phyloP scores from a whole-genome alignment of 2,797 vertebrate species.

The Neoniphon sammara region DNA sequence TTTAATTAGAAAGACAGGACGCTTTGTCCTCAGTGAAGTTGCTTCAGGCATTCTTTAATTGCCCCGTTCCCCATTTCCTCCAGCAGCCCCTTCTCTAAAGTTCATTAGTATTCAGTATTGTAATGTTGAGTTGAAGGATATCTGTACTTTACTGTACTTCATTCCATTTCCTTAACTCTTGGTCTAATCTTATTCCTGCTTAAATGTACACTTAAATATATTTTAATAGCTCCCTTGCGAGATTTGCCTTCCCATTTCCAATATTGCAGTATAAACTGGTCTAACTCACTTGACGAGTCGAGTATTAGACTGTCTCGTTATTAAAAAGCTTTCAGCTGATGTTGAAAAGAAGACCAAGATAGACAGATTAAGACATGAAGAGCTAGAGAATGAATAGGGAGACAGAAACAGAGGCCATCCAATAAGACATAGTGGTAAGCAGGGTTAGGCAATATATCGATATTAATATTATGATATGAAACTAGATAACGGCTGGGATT shows the following conservation, averaged over 20 bases:
- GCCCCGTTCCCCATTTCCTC: slow-evolving; percentile 78
- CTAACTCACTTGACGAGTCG: slow-evolving; percentile 40
- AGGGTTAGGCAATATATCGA: no score
- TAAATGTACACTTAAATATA: slow-evolving; percentile 37
- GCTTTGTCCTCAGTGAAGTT: slow-evolving; percentile 86
- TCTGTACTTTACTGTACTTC: slow-evolving; percentile 56
- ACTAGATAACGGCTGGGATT: no score
- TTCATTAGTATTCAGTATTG: slow-evolving; percentile 83
- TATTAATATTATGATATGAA: no score
- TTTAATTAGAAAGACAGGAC: slow-evolving; percentile 86
- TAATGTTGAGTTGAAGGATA: slow-evolving; percentile 72
- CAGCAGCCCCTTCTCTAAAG: slow-evolving; percentile 64
- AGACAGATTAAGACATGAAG: slow-evolving; percentile 23
- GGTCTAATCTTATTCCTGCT: slow-evolving; percentile 19
- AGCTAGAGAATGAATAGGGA: slow-evolving; percentile 26
- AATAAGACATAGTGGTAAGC: slow-evolving; percentile 50
- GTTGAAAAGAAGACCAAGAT: slow-evolving; percentile 35
- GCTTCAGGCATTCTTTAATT: slow-evolving; percentile 88
- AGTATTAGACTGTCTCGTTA: slow-evolving; percentile 46
- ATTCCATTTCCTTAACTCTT: slow-evolving; percentile 47
- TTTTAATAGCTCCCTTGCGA: slow-evolving; percentile 29
- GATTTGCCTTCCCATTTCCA: slow-evolving; percentile 23
- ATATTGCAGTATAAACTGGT: slow-evolving; percentile 36
- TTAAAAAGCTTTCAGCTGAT: slow-evolving; percentile 42
- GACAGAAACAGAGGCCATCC: neutral